phyloP scores from a whole-genome alignment of 2,113 vertebrate genomes.

The Coryphaenoides rupestris region DNA sequence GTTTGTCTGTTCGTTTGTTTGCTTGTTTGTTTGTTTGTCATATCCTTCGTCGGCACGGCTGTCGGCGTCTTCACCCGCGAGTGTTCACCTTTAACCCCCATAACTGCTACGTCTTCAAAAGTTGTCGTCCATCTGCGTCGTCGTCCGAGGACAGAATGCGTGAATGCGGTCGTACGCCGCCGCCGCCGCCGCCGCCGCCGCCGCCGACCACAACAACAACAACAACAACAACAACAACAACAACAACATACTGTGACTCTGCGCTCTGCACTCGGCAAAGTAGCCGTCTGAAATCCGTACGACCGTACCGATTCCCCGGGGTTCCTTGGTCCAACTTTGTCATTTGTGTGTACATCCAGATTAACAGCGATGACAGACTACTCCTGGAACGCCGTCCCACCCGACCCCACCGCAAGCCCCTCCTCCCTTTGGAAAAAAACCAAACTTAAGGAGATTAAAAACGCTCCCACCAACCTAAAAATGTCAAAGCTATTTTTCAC shows the following conservation, averaged over 20 bases:
- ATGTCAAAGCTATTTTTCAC: slow-evolving; percentile 41
- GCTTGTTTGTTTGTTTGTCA: not conserved
- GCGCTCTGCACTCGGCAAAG: not conserved
- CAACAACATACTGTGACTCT: slow-evolving; percentile 27
- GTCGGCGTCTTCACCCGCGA: slow-evolving; percentile 4
- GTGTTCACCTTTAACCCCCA: slow-evolving; percentile 10
- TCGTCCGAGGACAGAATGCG: slow-evolving; percentile 46
- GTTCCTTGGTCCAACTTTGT: no score
- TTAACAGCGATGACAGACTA: not conserved
- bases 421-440: slow-evolving; percentile 45
- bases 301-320: not conserved
- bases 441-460: no score
- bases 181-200: slow-evolving; percentile 24
- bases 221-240: slow-evolving; percentile 27
- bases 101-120: no score
- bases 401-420: slow-evolving; percentile 14
- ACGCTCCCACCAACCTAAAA: slow-evolving; percentile 19
- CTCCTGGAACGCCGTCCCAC: not conserved
- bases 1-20: no score
- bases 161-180: slow-evolving; percentile 45
- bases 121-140: slow-evolving; percentile 31
- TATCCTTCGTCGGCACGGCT: slow-evolving; percentile 10
- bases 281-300: not conserved
- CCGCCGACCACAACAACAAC: slow-evolving; percentile 36
- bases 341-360: not conserved